phyloP scores from a whole-genome alignment of 1,140 invertebrate genomes.

The Pogonognathellus flavescens region DNA sequence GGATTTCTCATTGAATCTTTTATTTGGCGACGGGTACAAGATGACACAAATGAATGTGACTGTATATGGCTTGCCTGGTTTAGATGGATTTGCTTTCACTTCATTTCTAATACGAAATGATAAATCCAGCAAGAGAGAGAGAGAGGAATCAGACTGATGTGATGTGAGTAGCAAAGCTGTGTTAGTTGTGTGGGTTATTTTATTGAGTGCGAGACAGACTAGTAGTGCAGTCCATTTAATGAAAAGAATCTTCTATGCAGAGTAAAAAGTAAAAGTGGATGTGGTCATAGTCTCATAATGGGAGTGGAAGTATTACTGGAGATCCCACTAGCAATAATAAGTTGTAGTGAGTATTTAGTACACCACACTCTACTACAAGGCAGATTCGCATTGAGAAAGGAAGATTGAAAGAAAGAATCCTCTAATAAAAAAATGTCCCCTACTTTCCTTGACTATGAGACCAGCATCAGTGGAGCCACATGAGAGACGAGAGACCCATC shows the following conservation, averaged over 20 bases:
- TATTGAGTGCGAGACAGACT: neutral
- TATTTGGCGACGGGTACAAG: neutral
- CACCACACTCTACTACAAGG: neutral
- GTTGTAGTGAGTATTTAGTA: constrained; percentile 18
- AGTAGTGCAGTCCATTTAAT: neutral
- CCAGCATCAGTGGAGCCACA: neutral
- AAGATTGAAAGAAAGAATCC: constrained; percentile 12
- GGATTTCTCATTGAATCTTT: neutral
- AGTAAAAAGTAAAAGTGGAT: constrained; percentile 37
- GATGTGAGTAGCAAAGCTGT: too few species aligned
- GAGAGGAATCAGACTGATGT: too few species aligned
- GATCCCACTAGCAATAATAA: neutral
- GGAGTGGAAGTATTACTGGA: neutral
- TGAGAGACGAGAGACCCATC: constrained; percentile 24
- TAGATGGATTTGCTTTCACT: neutral
- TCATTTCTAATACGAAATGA: neutral
- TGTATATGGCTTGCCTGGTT: neutral
- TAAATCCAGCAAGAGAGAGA: neutral
- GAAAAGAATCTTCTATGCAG: constrained; percentile 6
- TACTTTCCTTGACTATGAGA: constrained; percentile 20
- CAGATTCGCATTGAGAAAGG: constrained; percentile 3
- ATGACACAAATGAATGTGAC: constrained; percentile 2
- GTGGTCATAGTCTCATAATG: neutral
- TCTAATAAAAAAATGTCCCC: constrained; percentile 60
- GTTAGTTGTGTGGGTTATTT: too few species aligned